Conservation (phyloP, 2,113 vertebrate genomes). For the Thamnophis sirtalis region DNA sequence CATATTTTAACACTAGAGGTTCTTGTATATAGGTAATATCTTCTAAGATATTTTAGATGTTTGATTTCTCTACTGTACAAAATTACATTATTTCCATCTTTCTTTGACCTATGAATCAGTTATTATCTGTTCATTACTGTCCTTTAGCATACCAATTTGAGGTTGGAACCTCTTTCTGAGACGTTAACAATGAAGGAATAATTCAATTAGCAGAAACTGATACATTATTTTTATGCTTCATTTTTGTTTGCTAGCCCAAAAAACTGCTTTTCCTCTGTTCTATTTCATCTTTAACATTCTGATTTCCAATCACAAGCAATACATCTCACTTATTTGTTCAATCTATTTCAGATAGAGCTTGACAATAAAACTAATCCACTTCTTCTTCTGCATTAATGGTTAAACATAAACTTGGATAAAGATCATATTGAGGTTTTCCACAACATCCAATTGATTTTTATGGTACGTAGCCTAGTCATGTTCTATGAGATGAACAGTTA, state of each 20-base stretch:
- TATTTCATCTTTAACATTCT: background rate
- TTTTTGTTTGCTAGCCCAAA: background rate
- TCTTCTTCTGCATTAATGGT: background rate
- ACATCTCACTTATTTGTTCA: background rate
- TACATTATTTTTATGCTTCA: background rate
- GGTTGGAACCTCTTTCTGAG: background rate
- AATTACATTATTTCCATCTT: background rate
- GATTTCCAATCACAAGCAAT: background rate
- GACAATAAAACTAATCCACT: background rate
- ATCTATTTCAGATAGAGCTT: background rate
- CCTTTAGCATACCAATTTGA: background rate
- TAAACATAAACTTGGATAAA: no score
- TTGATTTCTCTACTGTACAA: background rate
- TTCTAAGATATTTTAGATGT: background rate
- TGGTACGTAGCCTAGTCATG: no score
- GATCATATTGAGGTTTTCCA: no score
- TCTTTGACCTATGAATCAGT: background rate
- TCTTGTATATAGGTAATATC: background rate
- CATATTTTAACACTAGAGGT: background rate
- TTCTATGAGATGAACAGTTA: no score
- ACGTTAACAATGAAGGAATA: background rate
- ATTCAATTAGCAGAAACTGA: background rate
- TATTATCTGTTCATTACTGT: background rate
- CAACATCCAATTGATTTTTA: no score
- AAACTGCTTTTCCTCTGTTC: background rate